Base-by-base conservation (phyloP, 2,888 invertebrate genomes). In the Entomobrya multifasciata region DNA sequence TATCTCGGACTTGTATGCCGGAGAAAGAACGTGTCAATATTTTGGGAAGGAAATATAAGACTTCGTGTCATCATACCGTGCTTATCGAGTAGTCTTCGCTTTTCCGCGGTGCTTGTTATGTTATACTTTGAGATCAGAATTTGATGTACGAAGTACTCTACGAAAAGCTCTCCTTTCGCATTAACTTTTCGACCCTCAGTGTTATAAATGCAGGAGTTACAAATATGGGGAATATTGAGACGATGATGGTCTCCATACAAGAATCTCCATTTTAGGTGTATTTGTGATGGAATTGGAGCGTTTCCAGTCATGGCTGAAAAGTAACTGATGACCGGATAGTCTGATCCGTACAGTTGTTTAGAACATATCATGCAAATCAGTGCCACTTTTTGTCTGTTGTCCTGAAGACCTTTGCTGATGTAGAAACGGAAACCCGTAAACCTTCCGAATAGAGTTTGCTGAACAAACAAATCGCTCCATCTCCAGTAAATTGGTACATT, bases 181-280 rank as follows among this genome's bases (percentile, higher is more conserved):
- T 60, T 60, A 2, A 13, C 22, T 55, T 3, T 13, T 20, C 2
- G 17, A n/a, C 52, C 36, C 0, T n/a, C 20, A 10, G 2, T 57
- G 49, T 55, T 55, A 20, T 20, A 55, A 3, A 20, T 17, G 20
- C 4, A 62, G n/a, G 15, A 8, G 5, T 5, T 5, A 17, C 78
- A 78, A 0, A 78, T 78, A 47, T 78, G 78, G 25, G 78, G 78
- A 25, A 78, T 62, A 44, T 78, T 78, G 25, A 62, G 44, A 2
- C 25, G 1, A 22, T 77, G 36, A 44, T 77, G 77, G 20, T 77
- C 41, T 11, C n/a, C n/a, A 22, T 77, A 60, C n/a, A 77, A 4
- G n/a, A 5, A 15, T 20, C 20, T 77, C 77, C 57, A 57, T n/a
- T 10, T 3, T 6, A 17, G 6, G 4, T 11, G 11, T 6, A 67